phyloP scores from a whole-genome alignment of 2,888 invertebrate species.

The Caenorhabditis japonica region DNA sequence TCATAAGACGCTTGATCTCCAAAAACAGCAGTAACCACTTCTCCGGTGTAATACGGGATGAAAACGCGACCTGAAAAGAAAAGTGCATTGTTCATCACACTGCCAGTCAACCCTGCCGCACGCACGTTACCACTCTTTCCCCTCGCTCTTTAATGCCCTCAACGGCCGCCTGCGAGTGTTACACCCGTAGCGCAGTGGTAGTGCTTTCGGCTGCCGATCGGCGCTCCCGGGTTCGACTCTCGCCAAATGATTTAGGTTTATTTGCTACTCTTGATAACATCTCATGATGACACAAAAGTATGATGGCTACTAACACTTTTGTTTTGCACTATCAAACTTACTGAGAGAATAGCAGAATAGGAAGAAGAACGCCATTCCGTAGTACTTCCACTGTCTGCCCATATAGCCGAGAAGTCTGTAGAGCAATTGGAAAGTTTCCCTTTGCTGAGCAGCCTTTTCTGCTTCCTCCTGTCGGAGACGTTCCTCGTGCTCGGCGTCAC shows the following conservation, averaged over 20 bases:
- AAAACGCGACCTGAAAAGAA: conserved; percentile 74
- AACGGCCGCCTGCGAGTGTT: conserved; percentile 21
- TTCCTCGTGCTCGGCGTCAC: conserved; percentile 59
- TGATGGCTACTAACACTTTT: conserved; percentile 47
- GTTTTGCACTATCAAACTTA: conserved; percentile 57
- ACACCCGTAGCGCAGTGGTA: conserved; percentile 48
- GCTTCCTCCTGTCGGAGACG: conserved; percentile 64
- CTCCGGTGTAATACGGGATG: conserved; percentile 76
- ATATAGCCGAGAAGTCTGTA: conserved; percentile 74
- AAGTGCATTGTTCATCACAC: neutral
- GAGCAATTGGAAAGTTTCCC: conserved; percentile 74
- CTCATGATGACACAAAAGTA: conserved; percentile 50
- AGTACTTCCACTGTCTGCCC: conserved; percentile 74
- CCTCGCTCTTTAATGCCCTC: conserved; percentile 10
- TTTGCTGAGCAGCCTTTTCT: conserved; percentile 67
- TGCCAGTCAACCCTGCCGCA: too few relatives aligned
- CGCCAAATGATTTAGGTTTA: conserved; percentile 54
- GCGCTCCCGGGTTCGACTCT: conserved; percentile 26
- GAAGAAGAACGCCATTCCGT: conserved; percentile 74
- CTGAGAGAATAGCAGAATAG: conserved; percentile 74
- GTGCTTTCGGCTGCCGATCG: neutral
- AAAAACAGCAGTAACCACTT: conserved; percentile 75
- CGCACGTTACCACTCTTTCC: too few relatives aligned
- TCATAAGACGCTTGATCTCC: conserved; percentile 71
- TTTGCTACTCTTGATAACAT: conserved; percentile 55